Evolutionary conservation across 2,113 vertebrate species (phyloP), one percentile per base, ranked within the genome.

Genomic region (Oncorhynchus tshawytscha): DNA sequence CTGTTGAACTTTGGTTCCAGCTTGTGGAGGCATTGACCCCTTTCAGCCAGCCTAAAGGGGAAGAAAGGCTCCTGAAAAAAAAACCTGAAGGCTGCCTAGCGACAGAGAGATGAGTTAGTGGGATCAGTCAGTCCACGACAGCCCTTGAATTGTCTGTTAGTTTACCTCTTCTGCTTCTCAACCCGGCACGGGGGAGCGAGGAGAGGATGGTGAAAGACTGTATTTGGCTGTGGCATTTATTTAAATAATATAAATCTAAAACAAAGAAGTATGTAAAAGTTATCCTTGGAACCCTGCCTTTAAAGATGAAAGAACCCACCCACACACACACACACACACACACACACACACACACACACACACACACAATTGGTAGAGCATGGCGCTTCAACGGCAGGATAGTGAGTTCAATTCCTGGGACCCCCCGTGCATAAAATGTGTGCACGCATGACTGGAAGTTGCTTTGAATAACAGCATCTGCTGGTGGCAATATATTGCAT

Each of bases 1-100:
- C 90, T 88, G 91, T 91, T 87, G 84, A 83, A 90, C 86, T 83
- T 84, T 86, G 85, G 88, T 90, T 92, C 85, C 88, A 86, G 88
- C 89, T 82, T 87, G 87, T 89, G 86, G 85, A 90, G 87, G 87
- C 88, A 88, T 74, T 92, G 91, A 90, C 91, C 88, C 84, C 83
- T 92, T 91, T 92, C 88, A 92, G 83, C 85, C 73, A 74, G 64
- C 82, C 73, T 64, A 84, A 90, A 60, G 45, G 79, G 81, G 81
- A 85, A 78, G 84, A 90, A 83, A 91, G 89, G 13, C 45, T 25
- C 39, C 8, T 39, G 71, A 82, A 84, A 82, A 81, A 88, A 27
- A 82, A 83, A 4, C 12, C 51, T 16, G 45, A 80, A 65, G 73
- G 87, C 80, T 85, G 89, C 88, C 87, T 91, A 90, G 89, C 85